A percentile compares a stretch with the other conserved stretches of the same genome.
phyloP scores from a whole-genome alignment of 2,888 invertebrate species.

The Acanthosepion lycidas region DNA sequence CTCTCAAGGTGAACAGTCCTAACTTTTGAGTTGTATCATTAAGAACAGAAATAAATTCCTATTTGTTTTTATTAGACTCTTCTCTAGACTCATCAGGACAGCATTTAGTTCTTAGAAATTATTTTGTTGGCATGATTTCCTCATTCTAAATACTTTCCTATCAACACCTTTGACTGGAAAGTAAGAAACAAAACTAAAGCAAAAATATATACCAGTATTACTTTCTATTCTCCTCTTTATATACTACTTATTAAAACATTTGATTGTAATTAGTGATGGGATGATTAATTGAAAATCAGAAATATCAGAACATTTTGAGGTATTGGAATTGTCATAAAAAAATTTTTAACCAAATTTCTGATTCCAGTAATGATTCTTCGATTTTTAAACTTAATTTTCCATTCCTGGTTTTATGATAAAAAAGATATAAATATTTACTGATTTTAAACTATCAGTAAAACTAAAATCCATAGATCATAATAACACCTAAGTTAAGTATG shows the following conservation, averaged over 20 bases:
- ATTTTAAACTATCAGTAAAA: too few species aligned
- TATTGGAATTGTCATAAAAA: too few species aligned
- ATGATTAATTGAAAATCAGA: too few species aligned
- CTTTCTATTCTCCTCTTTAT: not conserved
- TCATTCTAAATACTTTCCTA: not conserved
- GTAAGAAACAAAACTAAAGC: not conserved
- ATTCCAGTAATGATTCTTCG: too few species aligned
- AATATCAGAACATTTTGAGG: too few species aligned
- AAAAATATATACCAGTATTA: not conserved
- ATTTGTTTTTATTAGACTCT: not conserved
- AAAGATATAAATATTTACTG: too few species aligned
- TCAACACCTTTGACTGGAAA: not conserved
- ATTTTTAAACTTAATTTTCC: too few species aligned
- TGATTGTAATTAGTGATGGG: too few species aligned
- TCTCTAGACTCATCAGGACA: not conserved
- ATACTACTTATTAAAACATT: not conserved
- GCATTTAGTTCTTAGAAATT: not conserved
- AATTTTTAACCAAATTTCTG: too few species aligned
- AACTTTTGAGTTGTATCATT: not conserved
- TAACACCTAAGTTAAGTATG: too few species aligned
- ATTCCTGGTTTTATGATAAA: too few species aligned
- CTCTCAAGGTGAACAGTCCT: not conserved
- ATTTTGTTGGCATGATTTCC: not conserved
- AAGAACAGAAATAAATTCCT: not conserved
- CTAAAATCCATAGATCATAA: too few species aligned